Base-by-base conservation (phyloP, 2,888 invertebrate species). In the Sphaerophoria taeniata region DNA sequence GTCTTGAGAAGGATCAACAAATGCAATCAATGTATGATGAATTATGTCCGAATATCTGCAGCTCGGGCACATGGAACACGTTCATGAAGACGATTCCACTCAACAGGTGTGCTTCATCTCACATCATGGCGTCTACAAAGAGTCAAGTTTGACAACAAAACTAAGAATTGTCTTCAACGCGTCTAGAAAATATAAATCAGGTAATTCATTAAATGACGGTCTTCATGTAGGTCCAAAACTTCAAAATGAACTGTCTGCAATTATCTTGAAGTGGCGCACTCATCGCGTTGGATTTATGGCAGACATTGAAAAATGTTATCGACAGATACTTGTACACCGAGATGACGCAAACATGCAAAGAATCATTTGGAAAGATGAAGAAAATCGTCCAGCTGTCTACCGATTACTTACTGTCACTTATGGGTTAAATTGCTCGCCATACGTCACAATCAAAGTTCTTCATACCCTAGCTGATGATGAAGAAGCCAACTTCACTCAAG, bases 231-330 rank as follows among this genome's bases (percentile, higher is more conserved):
- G 87, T 14, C 76, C 87, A 5, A 86, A 87, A 39, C 77, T 86
- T 4, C 80, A 24, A 24, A 24, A 24, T 24, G 24, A 24, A 24
- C 24, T 24, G 24, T 24, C 24, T 24, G 24, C 24, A 81, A 72
- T 85, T 47, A 49, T 85, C n/a, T 31, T 84, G 16, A 72, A 74
- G 7, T 87, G 69, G 80, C 79, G 71, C 3, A 56, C 60, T 43
- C 65, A 82, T 61, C 71, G 76, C 67, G 67, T 87, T n/a, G 87
- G 65, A 12, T 79, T 87, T 31, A 87, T 82, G 56, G 76, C 84
- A 11, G 87, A 87, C 51, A 87, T 85, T n/a, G 82, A 79, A 56
- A 87, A 83, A 24, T 80, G 80, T 6, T 87, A 78, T 82, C 69
- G 65, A 11, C 71, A 84, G 43, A 87, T 87, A 47, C 45, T 78